phyloP scores from a whole-genome alignment of 2,888 invertebrate species.

The Agonopterix alstromeriana region DNA sequence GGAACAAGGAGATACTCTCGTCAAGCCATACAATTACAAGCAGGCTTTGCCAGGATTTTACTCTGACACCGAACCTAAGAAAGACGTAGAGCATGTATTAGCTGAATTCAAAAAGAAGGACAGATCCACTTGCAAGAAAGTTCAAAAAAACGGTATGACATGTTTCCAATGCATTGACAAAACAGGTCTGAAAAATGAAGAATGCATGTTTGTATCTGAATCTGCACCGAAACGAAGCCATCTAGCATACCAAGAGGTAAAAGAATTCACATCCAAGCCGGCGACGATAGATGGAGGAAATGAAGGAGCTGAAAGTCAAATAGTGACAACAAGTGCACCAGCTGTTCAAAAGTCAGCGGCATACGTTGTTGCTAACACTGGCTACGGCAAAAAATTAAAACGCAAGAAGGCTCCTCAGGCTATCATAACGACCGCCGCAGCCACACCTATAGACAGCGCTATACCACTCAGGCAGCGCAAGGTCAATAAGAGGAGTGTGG shows the following conservation, averaged over 20 bases:
- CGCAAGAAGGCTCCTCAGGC: conserved; percentile 54
- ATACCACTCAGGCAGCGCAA: conserved; percentile 14
- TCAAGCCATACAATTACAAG: conserved; percentile 64
- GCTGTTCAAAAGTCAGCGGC: conserved; percentile 51
- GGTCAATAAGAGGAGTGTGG: conserved; percentile 54
- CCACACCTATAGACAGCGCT: conserved; percentile 28
- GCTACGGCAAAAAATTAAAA: conserved; percentile 58
- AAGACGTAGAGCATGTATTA: conserved; percentile 82
- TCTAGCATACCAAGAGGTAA: conserved; percentile 81
- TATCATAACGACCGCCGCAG: conserved; percentile 30
- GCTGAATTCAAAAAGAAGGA: conserved; percentile 86
- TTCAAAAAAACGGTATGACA: conserved; percentile 84
- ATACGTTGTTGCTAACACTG: conserved; percentile 50
- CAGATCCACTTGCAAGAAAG: conserved; percentile 82
- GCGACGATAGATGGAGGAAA: conserved; percentile 44
- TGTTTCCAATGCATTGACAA: conserved; percentile 84
- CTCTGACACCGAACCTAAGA: conserved; percentile 74
- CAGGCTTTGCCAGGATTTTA: conserved; percentile 67
- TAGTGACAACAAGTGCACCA: conserved; percentile 52
- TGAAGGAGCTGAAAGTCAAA: conserved; percentile 58
- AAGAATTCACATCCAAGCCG: conserved; percentile 75
- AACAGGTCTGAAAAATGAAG: conserved; percentile 83
- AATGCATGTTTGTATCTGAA: conserved; percentile 86
- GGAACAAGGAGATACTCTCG: conserved; percentile 41
- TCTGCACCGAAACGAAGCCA: conserved; percentile 80